Percentiles rank a stretch among this genome's conserved stretches.
These are phyloP conservation scores for Himalopsyche kuldschensis DNA, from an alignment of 2,888 invertebrate genomes.

Conservation along the genomic window DNA sequence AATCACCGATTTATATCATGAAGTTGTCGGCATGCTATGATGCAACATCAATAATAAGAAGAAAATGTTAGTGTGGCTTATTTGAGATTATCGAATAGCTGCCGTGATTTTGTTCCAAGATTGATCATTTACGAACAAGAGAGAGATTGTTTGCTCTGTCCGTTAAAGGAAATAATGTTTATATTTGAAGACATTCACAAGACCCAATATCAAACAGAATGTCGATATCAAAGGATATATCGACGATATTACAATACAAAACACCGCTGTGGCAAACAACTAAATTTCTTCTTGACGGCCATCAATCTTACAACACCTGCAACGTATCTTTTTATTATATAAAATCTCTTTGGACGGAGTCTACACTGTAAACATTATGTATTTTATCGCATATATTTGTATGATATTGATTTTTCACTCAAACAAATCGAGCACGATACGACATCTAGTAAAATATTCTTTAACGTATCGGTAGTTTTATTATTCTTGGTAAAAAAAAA, in stretches of 20 bases:
- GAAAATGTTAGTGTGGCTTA: too few relatives aligned
- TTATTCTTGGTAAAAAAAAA: too few relatives aligned
- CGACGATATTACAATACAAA: neutral
- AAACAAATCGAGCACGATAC: too few relatives aligned
- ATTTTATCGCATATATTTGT: neutral
- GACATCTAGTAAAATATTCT: too few relatives aligned
- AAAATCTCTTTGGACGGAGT: neutral
- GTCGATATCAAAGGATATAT: neutral
- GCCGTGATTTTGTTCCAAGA: neutral
- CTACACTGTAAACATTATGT: too few relatives aligned
- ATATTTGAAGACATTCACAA: neutral
- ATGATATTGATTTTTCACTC: neutral
- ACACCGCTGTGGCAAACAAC: neutral
- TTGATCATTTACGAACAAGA: neutral
- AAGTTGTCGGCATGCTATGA: too few relatives aligned
- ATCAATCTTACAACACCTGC: slow-evolving; percentile 28
- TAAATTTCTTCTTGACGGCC: slow-evolving; percentile 1
- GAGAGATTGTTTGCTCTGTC: neutral
- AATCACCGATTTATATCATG: too few relatives aligned
- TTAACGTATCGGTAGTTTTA: too few relatives aligned
- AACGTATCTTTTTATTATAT: neutral
- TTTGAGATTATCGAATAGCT: too few relatives aligned
- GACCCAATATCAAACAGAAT: neutral
- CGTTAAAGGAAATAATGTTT: neutral
- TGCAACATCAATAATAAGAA: too few relatives aligned